Evolutionary conservation across 2,888 invertebrate genomes (phyloP), one percentile per base, ranked within the genome.

Genomic region (Emmelina monodactyla): DNA sequence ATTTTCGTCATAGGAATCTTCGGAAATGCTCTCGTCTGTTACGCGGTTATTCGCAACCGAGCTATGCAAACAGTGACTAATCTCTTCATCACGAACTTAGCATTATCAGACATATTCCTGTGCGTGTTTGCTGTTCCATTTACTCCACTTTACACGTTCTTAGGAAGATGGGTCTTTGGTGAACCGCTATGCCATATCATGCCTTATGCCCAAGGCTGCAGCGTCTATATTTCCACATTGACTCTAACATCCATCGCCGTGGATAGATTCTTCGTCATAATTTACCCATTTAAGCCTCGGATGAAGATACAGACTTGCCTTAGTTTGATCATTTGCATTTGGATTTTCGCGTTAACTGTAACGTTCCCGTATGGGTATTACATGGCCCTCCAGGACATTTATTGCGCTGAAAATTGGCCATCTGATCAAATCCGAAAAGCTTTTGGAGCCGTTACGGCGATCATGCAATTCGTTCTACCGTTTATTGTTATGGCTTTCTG

Each of bases 1-100:
- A 91, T 95, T 46, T 94, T 94, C 58, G 71, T 89, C 4, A 78
- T 92, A 14, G 94, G 94, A 2, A 76, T 92, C 19, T 87, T 87
- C 51, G 93, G 93, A 1, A 93, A 93, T 57, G 85, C 86, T n/a
- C 72, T 94, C 35, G 94, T 94, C 33, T 91, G 92, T 52, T 93
- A 88, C 62, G 92, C 93, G 6, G 94, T 95, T 9, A 85, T 88
- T 39, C 83, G 90, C 31, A 94, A 93, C 64, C 86, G 87, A 51
- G 86, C 89, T 41, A 94, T 95, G 94, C 94, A 93, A 72, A 92
- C 93, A 0, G 94, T 94, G 44, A 95, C 94, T 43, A 94, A 95
- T 72, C 84, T 92, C 40, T 94, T 94, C 78, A 95, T 95, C 69
- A 89, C 91, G 50, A 95, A 94, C 69, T 80, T 95, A 47, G 94